Evolutionary conservation across 2,888 invertebrate genomes (phyloP), one percentile per base, ranked within the genome.

Genomic region (Thymelicus sylvestris): DNA sequence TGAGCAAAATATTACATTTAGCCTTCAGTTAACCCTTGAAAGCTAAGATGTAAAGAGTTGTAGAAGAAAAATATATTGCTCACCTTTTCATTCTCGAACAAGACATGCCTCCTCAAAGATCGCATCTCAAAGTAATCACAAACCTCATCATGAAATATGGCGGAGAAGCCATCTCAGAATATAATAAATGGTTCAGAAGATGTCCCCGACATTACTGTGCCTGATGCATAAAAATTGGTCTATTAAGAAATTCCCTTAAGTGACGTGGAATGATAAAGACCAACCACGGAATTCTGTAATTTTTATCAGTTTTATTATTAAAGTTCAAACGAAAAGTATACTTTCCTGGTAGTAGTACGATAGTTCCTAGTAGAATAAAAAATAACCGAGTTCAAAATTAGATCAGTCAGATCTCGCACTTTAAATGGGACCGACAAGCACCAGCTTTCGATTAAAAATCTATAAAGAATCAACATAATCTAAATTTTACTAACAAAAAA

Each of bases 171-270:
- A 41, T 67, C 61, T 12, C 15, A 39, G 52, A 48, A 39, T 31
- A 67, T 67, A 24, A 67, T 67, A 67, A 67, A 67, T 62, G 50
- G 61, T 60, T 66, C 41, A 52, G 24, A 67, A 67, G 38, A 67
- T 41, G 61, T 31, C 50, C 52, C 44, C 52, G 67, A 67, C 61
- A 67, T 67, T 62, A 62, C 67, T 61, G 52, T 67, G 67, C 41
- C 48, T 38, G 13, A 52, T 48, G 67, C 41, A 67, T 60, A 67
- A 66, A 64, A 67, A 67, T 60, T 60, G 60, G 60, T 60, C 60
- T 61, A 50, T 67, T 67, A 60, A 60, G 38, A 39, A 48, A 19
- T 8, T n/a, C 39, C 7, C 13, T 59, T 1, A 2, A 67, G 13
- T 41, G 6, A 47, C 19, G 44, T 44, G 31, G 24, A 31, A 31